phyloP scores from a whole-genome alignment of 2,888 invertebrate genomes.

The Aethes cnicana region DNA sequence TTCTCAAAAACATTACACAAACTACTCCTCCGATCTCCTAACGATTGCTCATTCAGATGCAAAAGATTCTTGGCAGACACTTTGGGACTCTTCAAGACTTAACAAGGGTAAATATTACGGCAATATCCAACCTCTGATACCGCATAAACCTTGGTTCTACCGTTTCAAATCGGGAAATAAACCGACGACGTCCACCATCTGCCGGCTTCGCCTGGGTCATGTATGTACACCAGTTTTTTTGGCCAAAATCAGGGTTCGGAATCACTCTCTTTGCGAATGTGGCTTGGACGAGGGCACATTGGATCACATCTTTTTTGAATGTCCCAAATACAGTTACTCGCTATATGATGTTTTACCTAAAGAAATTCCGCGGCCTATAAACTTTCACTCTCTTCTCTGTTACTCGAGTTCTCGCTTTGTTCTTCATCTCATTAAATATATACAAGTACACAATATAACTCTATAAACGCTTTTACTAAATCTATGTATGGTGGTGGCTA shows the following conservation, averaged over 20 bases:
- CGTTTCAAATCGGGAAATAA: background rate
- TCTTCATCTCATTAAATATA: background rate
- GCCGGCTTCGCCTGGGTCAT: constrained; percentile 28
- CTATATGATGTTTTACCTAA: background rate
- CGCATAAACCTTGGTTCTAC: background rate
- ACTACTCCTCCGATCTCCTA: background rate
- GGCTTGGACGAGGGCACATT: constrained; percentile 25
- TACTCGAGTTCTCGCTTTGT: background rate
- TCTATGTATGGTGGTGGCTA: too few species aligned
- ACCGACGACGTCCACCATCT: constrained; percentile 16
- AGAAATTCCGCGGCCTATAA: background rate
- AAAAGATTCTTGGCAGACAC: background rate
- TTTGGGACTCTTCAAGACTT: background rate
- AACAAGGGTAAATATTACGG: background rate
- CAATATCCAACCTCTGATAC: background rate
- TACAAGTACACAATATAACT: background rate
- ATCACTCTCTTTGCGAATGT: constrained; percentile 32
- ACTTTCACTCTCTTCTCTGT: background rate
- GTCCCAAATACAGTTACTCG: background rate
- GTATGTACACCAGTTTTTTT: constrained; percentile 30
- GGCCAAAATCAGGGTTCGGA: constrained; percentile 21
- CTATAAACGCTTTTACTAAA: too few species aligned
- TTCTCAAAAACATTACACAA: background rate
- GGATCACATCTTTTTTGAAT: constrained; percentile 1
- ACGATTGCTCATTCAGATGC: background rate